phyloP scores from a whole-genome alignment of 1,140 invertebrate genomes.

The Ips nitidus region DNA sequence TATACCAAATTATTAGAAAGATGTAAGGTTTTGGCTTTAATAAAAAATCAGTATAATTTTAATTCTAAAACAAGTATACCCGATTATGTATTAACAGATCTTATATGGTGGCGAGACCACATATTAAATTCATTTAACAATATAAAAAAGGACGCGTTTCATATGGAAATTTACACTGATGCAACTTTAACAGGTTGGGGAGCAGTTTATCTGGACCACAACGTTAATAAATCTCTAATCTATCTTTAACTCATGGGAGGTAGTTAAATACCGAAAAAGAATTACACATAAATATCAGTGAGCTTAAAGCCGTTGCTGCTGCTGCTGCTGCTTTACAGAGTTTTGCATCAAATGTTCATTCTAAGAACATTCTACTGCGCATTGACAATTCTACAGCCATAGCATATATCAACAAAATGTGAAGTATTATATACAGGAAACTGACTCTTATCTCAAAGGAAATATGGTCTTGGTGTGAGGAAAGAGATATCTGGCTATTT shows the following conservation, averaged over 20 bases:
- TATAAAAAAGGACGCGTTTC: background rate
- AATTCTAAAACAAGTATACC: background rate
- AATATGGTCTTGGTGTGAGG: conserved; percentile 41
- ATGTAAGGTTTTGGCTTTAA: conserved; percentile 1
- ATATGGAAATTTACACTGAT: conserved; percentile 15
- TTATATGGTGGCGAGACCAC: conserved; percentile 39
- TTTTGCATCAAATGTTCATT: conserved; percentile 16
- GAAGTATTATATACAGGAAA: conserved; percentile 33
- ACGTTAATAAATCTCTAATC: too few species aligned
- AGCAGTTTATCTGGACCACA: background rate
- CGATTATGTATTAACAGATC: conserved; percentile 25
- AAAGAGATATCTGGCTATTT: conserved; percentile 36
- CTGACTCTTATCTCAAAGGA: conserved; percentile 31
- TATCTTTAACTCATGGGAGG: too few species aligned
- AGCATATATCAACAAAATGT: conserved; percentile 43
- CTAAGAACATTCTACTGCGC: conserved; percentile 13
- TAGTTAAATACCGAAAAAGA: too few species aligned
- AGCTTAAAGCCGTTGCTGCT: too few species aligned
- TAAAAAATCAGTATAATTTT: background rate
- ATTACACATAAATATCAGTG: too few species aligned
- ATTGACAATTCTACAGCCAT: conserved; percentile 27
- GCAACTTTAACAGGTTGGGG: conserved; percentile 18
- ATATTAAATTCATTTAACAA: conserved; percentile 22
- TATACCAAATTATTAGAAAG: conserved; percentile 9
- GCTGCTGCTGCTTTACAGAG: conserved; percentile 13